Evolutionary conservation across 2,113 vertebrate genomes (phyloP).

Genomic region (Haemorhous mexicanus): DNA sequence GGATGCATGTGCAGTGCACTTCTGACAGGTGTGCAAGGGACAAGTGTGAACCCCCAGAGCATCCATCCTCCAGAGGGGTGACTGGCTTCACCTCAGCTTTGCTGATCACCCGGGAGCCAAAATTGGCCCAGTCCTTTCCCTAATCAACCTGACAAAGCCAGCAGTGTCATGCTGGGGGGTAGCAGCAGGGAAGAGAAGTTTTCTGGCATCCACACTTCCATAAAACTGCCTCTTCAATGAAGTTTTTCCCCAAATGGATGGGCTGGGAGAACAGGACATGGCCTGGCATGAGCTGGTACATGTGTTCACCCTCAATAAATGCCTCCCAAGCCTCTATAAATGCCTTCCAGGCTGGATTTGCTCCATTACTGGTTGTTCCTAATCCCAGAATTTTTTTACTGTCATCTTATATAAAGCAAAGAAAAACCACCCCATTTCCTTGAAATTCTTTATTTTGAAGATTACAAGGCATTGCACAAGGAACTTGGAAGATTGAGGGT

Average conservation of each 20-base stretch:
- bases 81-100: not conserved
- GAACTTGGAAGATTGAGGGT: no score
- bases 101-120: not conserved
- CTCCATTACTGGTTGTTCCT: not conserved
- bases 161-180: not conserved
- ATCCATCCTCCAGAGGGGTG: not conserved
- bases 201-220: not conserved
- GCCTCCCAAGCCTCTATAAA: not conserved
- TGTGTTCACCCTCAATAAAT: not conserved
- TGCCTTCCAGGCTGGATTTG: not conserved
- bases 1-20: not conserved
- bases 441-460: not conserved
- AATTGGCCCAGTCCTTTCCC: not conserved
- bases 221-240: not conserved
- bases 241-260: not conserved
- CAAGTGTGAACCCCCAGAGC: not conserved
- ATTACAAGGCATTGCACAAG: not conserved
- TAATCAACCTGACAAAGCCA: not conserved
- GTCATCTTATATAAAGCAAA: not conserved
- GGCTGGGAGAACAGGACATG: not conserved
- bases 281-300: not conserved
- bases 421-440: not conserved
- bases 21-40: rapidly evolving
- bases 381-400: not conserved
- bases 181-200: not conserved